phyloP scores from a whole-genome alignment of 2,113 vertebrate species.

The Dunckerocampus dactyliophorus region DNA sequence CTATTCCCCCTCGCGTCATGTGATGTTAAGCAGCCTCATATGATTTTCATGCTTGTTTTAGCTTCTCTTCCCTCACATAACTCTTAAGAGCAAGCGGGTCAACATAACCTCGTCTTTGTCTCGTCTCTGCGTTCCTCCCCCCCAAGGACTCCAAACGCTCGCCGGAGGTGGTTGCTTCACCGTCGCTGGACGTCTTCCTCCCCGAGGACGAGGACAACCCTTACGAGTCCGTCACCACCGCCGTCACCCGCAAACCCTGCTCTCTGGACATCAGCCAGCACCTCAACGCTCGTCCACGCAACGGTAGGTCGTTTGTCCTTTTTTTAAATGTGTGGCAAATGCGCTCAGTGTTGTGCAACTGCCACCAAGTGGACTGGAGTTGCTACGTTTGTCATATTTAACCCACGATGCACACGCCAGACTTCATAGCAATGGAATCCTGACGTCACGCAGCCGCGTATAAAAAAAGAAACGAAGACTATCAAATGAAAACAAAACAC shows the following conservation, averaged over 20 bases:
- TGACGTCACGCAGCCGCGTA: no score
- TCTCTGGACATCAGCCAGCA: constrained; percentile 87
- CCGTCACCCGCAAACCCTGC: constrained; percentile 92
- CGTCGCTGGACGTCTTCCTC: constrained; percentile 83
- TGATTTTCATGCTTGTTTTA: no score
- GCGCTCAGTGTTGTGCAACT: no score
- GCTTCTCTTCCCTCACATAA: no score
- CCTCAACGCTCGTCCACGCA: constrained; percentile 72
- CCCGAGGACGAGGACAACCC: constrained; percentile 87
- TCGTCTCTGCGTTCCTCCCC: constrained; percentile 1
- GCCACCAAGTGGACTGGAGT: background rate
- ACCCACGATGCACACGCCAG: no score
- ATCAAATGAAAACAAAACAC: no score
- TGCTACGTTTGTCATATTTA: background rate
- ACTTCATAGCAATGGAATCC: no score
- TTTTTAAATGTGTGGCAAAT: no score
- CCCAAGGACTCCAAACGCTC: constrained; percentile 81
- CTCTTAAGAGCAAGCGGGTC: background rate
- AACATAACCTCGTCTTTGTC: background rate
- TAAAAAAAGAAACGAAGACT: no score
- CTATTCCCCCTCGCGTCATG: background rate
- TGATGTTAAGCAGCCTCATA: background rate
- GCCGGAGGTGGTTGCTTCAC: constrained; percentile 79
- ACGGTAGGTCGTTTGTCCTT: constrained; percentile 73
- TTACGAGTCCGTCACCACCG: constrained; percentile 83